Base-by-base conservation (phyloP, 92 coral and sea anemone species). In the Epizoanthus fatuus region DNA sequence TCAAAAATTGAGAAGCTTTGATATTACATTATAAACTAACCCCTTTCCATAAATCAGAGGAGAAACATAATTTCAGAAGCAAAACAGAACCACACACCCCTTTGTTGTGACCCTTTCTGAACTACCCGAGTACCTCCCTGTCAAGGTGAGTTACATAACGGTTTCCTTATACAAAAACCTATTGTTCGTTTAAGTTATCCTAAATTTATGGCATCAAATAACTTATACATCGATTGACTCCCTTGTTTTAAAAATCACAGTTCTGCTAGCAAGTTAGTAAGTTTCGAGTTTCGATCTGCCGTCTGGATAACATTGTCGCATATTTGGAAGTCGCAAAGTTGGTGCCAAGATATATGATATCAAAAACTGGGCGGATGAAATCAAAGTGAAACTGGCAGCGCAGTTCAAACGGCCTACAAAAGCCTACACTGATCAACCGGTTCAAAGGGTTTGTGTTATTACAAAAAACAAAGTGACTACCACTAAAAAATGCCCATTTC, bases 281-380 rank as follows among this genome's bases (percentile, higher is more conserved):
- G 72, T 66, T 66, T 66, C 72, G 47, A 35, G 72, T 66, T 66
- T 66, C 72, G 44, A 66, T 12, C 72, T 17, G n/a, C 9, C 44
- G 15, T 9, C 72, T 66, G 49, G 49, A 29, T 66, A 37, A 4
- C 40, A 7, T 66, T 66, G 38, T 66, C 72, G 53, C 53, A 49
- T 49, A 8, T 49, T 8, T 49, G 3, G 53, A 49, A 49, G 9
- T 49, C 13, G 53, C 13, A 8, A 12, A 49, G 53, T 49, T 10
- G 20, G 47, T 42, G 72, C 49, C 72, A 66, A 7, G 49, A 66
- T n/a, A 66, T 37, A 3, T 38, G 72, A 66, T 66, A 38, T 42
- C 20, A 37, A 17, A 49, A 37, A 12, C 22, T 66, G 3, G 72
- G 32, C 6, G 72, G 72, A 32, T 13, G 4, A 17, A 42, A 13